Percentiles rank a stretch among this genome's conserved stretches.
phyloP scores from a whole-genome alignment of 2,888 invertebrate genomes.

The Pristionchus fissidentatus region DNA sequence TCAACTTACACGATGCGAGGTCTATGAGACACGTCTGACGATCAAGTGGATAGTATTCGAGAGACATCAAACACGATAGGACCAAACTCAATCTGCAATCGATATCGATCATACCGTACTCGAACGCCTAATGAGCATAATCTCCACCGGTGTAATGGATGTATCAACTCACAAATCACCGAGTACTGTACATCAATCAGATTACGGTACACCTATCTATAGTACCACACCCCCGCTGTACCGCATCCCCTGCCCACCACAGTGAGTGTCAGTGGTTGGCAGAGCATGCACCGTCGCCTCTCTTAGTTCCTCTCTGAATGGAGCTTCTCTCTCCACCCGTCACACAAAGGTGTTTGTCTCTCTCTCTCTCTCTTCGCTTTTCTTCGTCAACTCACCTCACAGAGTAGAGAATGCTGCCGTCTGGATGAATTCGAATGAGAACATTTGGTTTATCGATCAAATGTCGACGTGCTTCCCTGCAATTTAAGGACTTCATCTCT shows the following conservation, averaged over 20 bases:
- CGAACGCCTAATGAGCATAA: no score
- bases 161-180: no score
- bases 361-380: not conserved
- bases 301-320: not conserved
- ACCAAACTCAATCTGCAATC: constrained; percentile 89
- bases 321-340: not conserved
- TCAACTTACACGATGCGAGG: constrained; percentile 87
- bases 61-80: constrained; percentile 95
- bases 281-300: not conserved
- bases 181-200: no score
- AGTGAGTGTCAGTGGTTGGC: not conserved
- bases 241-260: not conserved
- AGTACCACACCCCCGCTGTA: not conserved
- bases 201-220: no score
- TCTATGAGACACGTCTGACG: constrained; percentile 93
- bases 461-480: constrained; percentile 84
- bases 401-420: constrained; percentile 65
- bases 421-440: constrained; percentile 90
- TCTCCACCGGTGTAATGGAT: no score
- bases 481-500: not conserved
- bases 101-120: not conserved
- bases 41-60: constrained; percentile 95
- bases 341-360: constrained; percentile 29
- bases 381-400: constrained; percentile 55
- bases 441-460: constrained; percentile 81